Base-by-base conservation (phyloP, 2,888 invertebrate species). In the Scaptomyza cyrtandrae region DNA sequence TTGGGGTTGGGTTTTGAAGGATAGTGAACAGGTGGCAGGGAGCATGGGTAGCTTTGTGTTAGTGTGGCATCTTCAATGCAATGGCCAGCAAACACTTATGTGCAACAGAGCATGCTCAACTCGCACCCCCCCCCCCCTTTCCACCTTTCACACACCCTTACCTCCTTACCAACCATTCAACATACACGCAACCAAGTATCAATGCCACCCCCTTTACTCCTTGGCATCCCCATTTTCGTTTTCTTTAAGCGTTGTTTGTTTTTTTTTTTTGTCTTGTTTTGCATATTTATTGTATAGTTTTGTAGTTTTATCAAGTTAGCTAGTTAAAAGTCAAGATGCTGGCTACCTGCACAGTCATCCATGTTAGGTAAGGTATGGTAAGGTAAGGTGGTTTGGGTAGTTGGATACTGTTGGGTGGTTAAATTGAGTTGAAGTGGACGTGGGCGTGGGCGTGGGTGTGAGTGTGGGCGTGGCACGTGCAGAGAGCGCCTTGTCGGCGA, bases 281-380 rank as follows among this genome's bases (percentile, higher is more conserved):
- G 82, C 82, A 83, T 83, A 83, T 83, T 86, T 83, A 83, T 86
- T 86, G 86, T 86, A 86, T 86, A 86, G 86, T 86, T 86, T 86
- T 83, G 86, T 86, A 86, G 86, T 86, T 83, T 86, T 79, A 83
- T 86, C 81, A 83, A 86, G 83, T 86, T 84, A 84, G 86, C 86
- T 83, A 83, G 84, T 83, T 86, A 86, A 84, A 84, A 81, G 83
- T 86, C 86, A 84, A 84, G 81, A 86, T 81, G 84, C 81, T 75
- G 79, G 67, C 68, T 68, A 65, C 57, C 65, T 57, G 46, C 49
- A 31, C 37, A 44, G 49, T 19, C 54, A 27, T 35, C 27, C 10
- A 44, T 11, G 55, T 24, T 24, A 24, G 24, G 24, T 24, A 0
- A 3, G 24, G 24, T 24, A 0, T 0, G 24, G 24, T 24, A 4